Evolutionary conservation across 2,797 vertebrate genomes (phyloP).

Genomic region (Anguilla obscura): DNA sequence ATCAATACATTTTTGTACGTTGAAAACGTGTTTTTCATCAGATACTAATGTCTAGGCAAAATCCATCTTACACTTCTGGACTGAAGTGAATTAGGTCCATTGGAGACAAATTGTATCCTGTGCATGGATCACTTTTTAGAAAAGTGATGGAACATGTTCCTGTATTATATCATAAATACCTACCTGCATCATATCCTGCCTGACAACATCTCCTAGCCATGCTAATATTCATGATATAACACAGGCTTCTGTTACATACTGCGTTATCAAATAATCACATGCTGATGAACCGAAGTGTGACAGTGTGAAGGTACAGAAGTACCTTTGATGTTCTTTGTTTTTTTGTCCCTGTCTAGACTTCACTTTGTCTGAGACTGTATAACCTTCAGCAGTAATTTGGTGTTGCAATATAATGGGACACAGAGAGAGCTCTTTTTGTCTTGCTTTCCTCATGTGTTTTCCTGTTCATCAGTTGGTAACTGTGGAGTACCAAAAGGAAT

Average conservation of each 20-base stretch:
- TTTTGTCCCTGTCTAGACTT: background rate
- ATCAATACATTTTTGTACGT: too few species aligned
- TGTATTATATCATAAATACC: too few species aligned
- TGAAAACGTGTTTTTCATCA: too few species aligned
- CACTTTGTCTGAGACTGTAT: background rate
- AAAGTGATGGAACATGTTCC: too few species aligned
- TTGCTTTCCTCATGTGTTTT: background rate
- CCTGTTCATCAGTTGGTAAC: background rate
- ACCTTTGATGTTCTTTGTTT: background rate
- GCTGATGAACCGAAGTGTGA: background rate
- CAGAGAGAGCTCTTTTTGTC: background rate
- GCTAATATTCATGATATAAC: background rate
- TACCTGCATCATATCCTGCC: too few species aligned
- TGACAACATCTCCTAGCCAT: background rate
- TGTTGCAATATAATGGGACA: background rate
- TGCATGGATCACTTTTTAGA: too few species aligned
- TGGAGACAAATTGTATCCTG: too few species aligned
- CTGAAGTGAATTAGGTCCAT: too few species aligned
- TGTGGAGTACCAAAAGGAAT: background rate
- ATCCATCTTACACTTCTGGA: too few species aligned
- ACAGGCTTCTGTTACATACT: background rate
- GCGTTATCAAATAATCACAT: background rate
- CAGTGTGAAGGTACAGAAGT: background rate
- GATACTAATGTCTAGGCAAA: too few species aligned
- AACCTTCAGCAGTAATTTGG: constrained; percentile 1